A percentile compares a stretch with the other conserved stretches of the same genome.
These are phyloP conservation scores for Drosophila monieri DNA, from an alignment of 2,888 invertebrate genomes.

Conservation along the genomic window DNA sequence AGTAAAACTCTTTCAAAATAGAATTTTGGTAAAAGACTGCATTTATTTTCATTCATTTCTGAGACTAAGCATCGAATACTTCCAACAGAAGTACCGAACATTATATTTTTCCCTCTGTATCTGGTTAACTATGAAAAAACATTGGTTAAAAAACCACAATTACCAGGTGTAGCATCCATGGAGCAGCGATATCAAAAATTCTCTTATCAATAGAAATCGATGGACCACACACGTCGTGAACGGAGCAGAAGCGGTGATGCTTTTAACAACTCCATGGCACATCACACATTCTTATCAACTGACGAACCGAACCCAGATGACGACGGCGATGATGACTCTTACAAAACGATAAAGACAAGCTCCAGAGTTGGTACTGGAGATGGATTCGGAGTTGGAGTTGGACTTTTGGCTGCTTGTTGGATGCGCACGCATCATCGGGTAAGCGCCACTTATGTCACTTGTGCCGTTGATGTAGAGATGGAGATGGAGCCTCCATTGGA, in stretches of 20 bases:
- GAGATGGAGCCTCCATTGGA: slow-evolving; percentile 62
- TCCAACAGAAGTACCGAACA: no score
- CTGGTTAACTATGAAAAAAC: background rate
- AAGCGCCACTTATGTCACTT: slow-evolving; percentile 80
- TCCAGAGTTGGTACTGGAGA: slow-evolving; percentile 24
- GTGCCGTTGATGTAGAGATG: slow-evolving; percentile 74
- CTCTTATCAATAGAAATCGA: slow-evolving; percentile 60
- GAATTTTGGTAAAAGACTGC: no score
- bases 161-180: slow-evolving; percentile 44
- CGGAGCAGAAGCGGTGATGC: slow-evolving; percentile 69
- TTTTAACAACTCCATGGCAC: slow-evolving; percentile 72
- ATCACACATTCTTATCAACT: slow-evolving; percentile 69
- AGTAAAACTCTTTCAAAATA: no score
- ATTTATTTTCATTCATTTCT: no score
- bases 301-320: slow-evolving; percentile 8
- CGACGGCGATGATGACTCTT: slow-evolving; percentile 57
- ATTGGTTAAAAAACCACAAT: slow-evolving; percentile 33
- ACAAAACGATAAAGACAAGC: slow-evolving; percentile 66
- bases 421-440: slow-evolving; percentile 79
- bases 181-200: slow-evolving; percentile 50
- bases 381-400: slow-evolving; percentile 27
- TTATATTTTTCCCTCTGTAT: background rate
- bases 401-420: slow-evolving; percentile 67
- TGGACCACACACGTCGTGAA: slow-evolving; percentile 63
- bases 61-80: no score